Evolutionary conservation across 2,113 vertebrate species (phyloP), one percentile per base, ranked within the genome.

Genomic region (Mesoclemmys tuberculata): DNA sequence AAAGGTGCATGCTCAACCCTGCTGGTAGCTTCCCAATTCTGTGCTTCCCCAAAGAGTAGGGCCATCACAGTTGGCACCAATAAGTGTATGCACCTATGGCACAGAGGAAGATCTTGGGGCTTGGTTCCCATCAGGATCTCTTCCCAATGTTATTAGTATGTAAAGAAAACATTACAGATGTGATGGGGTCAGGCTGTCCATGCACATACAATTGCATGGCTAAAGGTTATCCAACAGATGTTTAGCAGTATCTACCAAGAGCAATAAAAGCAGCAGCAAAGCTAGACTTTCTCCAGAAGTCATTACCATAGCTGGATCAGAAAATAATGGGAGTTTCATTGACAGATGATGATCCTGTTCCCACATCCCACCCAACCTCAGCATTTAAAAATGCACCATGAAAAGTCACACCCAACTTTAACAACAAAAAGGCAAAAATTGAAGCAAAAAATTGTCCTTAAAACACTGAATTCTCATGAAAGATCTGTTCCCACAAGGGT

Each of bases 401-500:
- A 91, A 88, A 92, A 93, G 82, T 75, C 87, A 97, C 91, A 80
- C 55, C 87, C 51, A 90, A 92, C 82, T 79, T 71, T 87, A 83
- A 75, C 64, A 87, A 26, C 79, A 52, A 52, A 52, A 49, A 52
- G 18, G 51, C 51, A 52, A 52, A 52, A 52, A 95, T 79, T 85
- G 75, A 95, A 79, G 81, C 8, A 88, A 88, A 87, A 81, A 84
- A 91, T 52, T 92, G 5, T 88, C 88, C 93, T 95, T 96, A 88
- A 82, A n/a, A 82, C 38, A 94, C 79, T 82, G 52, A 24, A 77
- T 93, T 96, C 86, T 96, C 82, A 68, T 90, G 88, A 71, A 96
- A 68, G 88, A 94, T 88, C 85, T 90, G 1, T 16, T 93, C 68
- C 89, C 92, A 89, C 94, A 89, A n/a, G 93, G 87, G 94, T 96